Conservation (phyloP, 2,113 vertebrate species). For the Gavialis gangeticus region DNA sequence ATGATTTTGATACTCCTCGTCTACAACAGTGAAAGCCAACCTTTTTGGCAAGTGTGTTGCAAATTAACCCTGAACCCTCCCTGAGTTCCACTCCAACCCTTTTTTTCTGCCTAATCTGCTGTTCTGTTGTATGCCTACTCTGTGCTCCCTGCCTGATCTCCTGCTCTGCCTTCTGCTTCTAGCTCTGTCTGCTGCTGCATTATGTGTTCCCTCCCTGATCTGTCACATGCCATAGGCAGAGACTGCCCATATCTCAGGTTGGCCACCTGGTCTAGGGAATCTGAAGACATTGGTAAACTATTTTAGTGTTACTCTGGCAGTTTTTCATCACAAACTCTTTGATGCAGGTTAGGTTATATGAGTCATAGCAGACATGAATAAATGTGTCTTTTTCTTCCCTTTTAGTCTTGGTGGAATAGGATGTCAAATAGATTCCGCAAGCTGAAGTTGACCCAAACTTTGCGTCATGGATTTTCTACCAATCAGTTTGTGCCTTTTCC, state of each 20-base stretch:
- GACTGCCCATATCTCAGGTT: neutral
- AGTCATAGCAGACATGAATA: neutral
- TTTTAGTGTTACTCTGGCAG: neutral
- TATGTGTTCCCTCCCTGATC: no score
- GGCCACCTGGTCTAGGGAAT: neutral
- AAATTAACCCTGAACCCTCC: no score
- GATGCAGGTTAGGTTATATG: neutral
- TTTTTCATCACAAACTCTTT: neutral
- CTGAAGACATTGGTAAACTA: neutral
- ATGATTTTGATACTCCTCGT: no score
- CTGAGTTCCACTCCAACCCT: no score
- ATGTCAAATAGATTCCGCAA: conserved; percentile 98
- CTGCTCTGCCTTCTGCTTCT: no score
- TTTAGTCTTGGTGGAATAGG: conserved; percentile 97
- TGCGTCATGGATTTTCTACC: conserved; percentile 91
- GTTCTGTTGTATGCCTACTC: no score
- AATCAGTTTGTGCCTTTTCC: conserved; percentile 90
- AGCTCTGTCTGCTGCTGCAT: no score
- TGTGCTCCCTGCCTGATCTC: no score
- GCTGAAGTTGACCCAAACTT: conserved; percentile 93
- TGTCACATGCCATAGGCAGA: no score
- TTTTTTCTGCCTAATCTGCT: no score
- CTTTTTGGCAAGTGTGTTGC: no score
- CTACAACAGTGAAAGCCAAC: no score
- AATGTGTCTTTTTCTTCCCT: neutral